Evolutionary conservation across 2,113 vertebrate genomes (phyloP).

Genomic region (Rhodinocichla rosea): DNA sequence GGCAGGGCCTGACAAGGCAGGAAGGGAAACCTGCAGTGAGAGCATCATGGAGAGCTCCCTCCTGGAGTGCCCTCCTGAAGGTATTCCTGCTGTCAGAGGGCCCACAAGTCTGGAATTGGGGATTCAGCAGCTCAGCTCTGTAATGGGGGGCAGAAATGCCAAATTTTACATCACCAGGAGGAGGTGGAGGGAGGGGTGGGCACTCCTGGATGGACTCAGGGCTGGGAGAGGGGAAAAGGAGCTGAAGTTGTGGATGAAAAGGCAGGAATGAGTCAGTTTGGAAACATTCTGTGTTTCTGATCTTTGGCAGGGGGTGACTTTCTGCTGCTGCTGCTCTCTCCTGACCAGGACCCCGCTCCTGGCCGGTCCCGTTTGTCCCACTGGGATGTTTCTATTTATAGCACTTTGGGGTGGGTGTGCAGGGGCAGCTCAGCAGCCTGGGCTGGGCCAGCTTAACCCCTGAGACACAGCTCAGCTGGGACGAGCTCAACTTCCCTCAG

Average conservation of each 20-base stretch:
- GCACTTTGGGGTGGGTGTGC: background rate
- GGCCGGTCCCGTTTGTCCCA: background rate
- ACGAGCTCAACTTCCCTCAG: fast-evolving
- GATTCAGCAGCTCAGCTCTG: background rate
- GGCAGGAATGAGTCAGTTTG: background rate
- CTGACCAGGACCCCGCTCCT: background rate
- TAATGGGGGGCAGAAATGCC: background rate
- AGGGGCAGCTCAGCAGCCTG: background rate
- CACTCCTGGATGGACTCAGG: background rate
- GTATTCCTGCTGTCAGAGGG: fast-evolving
- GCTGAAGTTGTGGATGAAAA: background rate
- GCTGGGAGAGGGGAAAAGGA: background rate
- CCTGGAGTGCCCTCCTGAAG: background rate
- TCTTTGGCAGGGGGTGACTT: background rate
- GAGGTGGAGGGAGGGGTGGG: background rate
- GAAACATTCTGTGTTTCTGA: background rate
- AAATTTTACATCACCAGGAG: fast-evolving
- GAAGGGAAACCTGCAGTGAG: background rate
- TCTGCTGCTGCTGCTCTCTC: background rate
- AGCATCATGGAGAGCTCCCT: background rate
- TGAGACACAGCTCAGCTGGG: background rate
- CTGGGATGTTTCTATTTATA: background rate
- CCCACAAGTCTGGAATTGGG: fast-evolving
- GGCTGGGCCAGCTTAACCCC: background rate
- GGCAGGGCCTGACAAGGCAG: background rate